Base-by-base conservation (phyloP, 2,113 vertebrate genomes). In the Gasterosteus nipponicus region DNA sequence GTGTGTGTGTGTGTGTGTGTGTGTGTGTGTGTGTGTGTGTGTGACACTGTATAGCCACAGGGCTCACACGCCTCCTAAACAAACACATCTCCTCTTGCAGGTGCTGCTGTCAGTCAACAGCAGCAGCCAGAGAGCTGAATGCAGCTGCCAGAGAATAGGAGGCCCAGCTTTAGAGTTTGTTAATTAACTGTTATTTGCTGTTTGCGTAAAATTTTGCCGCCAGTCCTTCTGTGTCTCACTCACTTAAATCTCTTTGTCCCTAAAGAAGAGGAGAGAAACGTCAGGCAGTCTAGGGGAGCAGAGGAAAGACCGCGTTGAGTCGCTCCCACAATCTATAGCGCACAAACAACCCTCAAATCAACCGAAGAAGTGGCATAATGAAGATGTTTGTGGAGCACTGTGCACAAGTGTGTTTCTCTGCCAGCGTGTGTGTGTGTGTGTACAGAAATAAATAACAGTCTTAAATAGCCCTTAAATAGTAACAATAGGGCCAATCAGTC, bases 401-500 rank as follows among this genome's bases (percentile, higher is more conserved):
- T 5, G 22, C 47, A 15, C 69, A 80, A 69, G 71, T 76, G 71
- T 78, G 71, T 71, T 57, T 54, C 5, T 31, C 38, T 42, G 10
- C 47, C 47, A n/a, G 80, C 72, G 64, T 49, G 64, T 76, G 44
- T 62, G 44, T 49, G 47, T 49, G n/a, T 14, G 58, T 62, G 22
- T 9, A 53, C 72, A 63, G 18, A 61, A 75, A 22, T 15, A 58
- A 75, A 70, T 54, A 69, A 75, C 72, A 82, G 54, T 44, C 85
- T 84, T 87, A 69, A 84, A 74, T 18, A 66, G 81, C 69, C 41
- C 69, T 39, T 39, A 15, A n/a, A 2, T 46, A 6, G 82, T 56
- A 87, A 93, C 92, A 92, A 93, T 92, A 64, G 89, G 66, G 26
- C 82, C 83, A 90, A 93, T 93, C 89, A 92, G 84, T 68, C 69